A percentile compares a stretch with the other conserved stretches of the same genome.
Conservation (phyloP, 2,888 invertebrate genomes). For the Habroteleia sp. region DNA sequence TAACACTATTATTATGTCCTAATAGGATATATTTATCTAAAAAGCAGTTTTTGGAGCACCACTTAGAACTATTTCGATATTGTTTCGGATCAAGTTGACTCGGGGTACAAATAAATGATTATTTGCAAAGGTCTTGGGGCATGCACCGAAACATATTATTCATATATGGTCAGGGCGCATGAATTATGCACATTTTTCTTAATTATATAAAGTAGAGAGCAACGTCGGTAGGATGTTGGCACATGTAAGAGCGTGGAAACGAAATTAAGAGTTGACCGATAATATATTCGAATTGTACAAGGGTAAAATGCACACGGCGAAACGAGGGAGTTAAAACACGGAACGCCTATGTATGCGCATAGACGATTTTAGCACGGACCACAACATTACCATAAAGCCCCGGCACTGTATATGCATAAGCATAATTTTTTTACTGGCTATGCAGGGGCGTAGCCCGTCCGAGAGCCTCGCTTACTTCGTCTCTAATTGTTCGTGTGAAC, state of each 20-base stretch:
- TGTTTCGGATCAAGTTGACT: constrained; percentile 45
- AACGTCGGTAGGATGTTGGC: constrained; percentile 44
- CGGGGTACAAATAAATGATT: constrained; percentile 35
- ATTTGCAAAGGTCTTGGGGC: constrained; percentile 30
- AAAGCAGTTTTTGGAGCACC: background rate
- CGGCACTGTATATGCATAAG: constrained; percentile 77
- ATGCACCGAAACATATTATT: constrained; percentile 29
- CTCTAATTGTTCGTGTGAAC: constrained; percentile 78
- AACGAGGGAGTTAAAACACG: constrained; percentile 69
- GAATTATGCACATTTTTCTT: constrained; percentile 59
- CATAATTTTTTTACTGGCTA: constrained; percentile 76
- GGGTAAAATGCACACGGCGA: constrained; percentile 54
- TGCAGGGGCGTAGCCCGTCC: constrained; percentile 66
- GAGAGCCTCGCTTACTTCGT: constrained; percentile 68
- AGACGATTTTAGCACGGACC: constrained; percentile 78
- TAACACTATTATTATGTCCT: too few species aligned
- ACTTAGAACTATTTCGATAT: too few species aligned
- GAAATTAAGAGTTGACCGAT: constrained; percentile 74
- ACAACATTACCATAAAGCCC: constrained; percentile 79
- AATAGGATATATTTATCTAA: too few species aligned
- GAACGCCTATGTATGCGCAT: constrained; percentile 72
- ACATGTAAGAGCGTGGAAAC: constrained; percentile 57
- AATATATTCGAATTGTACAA: constrained; percentile 73
- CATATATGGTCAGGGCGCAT: constrained; percentile 36
- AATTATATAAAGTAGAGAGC: constrained; percentile 52